Base-by-base conservation (phyloP, 2,113 vertebrate genomes). In the Melanerpes aurifrons region DNA sequence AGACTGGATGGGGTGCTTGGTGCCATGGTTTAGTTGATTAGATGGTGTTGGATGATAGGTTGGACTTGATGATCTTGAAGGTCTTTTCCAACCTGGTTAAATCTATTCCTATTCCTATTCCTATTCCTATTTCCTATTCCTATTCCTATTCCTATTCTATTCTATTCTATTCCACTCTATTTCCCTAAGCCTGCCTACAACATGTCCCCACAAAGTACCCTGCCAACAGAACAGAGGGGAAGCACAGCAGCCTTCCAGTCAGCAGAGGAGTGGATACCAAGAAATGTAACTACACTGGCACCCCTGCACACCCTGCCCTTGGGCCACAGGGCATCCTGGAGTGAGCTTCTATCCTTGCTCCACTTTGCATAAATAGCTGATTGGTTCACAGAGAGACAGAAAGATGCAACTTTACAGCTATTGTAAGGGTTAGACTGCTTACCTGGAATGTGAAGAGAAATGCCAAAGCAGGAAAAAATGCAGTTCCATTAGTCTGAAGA, bases 321-420 rank as follows among this genome's bases (percentile, higher is more conserved):
- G 24, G 56, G 54, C 62, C 58, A 40, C 18, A 76, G 61, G 20
- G 35, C 68, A 24, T 31, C 56, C 64, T 1, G 2, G 17, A 21
- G 9, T 8, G 58, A 85, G 45, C 63, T 58, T 50, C 67, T 40
- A 26, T 73, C 68, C 43, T 58, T 58, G 11, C 47, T 82, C 35
- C 53, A 9, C 63, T 89, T 85, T 37, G n/a, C 54, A 82, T 89
- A 82, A 94, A 92, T 95, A 89, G 87, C 66, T 82, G 47, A 89
- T 70, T 66, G 47, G 57, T 47, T 79, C 68, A 85, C 59, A 73
- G 56, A 75, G 17, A 62, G 58, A 69, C 56, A 88, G 61, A 77
- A 73, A 56, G 50, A 70, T 35, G 90, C 10, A 15, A 28, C 26
- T 91, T 92, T 26, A 66, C 71, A 87, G 82, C 85, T 73, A 50